A percentile compares a stretch with the other conserved stretches of the same genome.
Evolutionary conservation across 1,140 invertebrate genomes (phyloP).

Genomic region (Medauroidea extradentata): DNA sequence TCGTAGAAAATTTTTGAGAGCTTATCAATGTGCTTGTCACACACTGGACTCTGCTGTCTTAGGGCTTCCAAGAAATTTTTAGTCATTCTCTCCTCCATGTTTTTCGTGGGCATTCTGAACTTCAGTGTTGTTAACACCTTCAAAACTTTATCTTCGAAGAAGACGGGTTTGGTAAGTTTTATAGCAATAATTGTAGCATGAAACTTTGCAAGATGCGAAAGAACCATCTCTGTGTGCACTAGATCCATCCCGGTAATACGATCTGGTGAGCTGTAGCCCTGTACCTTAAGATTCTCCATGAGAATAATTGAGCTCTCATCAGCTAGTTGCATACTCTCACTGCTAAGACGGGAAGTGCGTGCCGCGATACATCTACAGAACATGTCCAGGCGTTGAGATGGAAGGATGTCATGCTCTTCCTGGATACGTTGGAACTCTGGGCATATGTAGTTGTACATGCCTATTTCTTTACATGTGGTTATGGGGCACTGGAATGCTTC

Average conservation of each 20-base stretch:
- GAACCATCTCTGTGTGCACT: not conserved
- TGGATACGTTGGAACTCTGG: no score
- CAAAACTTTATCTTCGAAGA: not conserved
- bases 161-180: not conserved
- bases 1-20: not conserved
- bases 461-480: no score
- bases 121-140: not conserved
- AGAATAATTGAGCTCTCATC: not conserved
- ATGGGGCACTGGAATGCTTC: no score
- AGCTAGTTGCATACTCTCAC: not conserved
- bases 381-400: no score
- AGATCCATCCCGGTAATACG: not conserved
- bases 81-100: not conserved
- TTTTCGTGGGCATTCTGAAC: not conserved
- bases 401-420: no score
- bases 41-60: not conserved
- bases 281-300: not conserved
- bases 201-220: not conserved
- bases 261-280: not conserved
- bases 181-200: slow-evolving; percentile 1
- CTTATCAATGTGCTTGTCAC: not conserved
- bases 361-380: not conserved
- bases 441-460: no score
- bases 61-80: not conserved
- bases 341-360: not conserved